Base-by-base conservation (phyloP, 2,113 vertebrate species). In the Aphyosemion australe region DNA sequence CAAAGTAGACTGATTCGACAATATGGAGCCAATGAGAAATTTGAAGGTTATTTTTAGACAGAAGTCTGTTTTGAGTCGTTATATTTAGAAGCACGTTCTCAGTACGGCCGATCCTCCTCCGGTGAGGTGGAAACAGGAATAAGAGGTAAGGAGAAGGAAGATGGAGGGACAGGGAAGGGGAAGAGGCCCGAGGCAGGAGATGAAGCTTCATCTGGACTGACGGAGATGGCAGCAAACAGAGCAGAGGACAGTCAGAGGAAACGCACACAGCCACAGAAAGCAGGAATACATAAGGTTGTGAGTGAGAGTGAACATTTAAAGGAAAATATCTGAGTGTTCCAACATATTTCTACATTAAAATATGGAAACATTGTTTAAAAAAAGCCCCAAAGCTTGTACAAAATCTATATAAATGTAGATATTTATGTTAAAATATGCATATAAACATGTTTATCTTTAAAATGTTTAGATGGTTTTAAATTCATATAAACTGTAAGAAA, bases 211-310 rank as follows among this genome's bases (percentile, higher is more conserved):
- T 37, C 53, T 57, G 62, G 63, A 60, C 32, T 74, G 77, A 81
- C 42, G 52, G 43, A 78, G 63, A 81, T 72, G 68, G 72, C 13
- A 32, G 72, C 21, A 32, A 79, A 80, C 75, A 75, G 58, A 69
- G 63, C 53, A 71, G 41, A 63, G 69, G 75, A 77, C 51, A 71
- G 69, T 34, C 11, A 41, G 12, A 42, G 64, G 66, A 66, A 37
- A 65, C 41, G 50, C 16, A 59, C 43, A 56, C 58, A 32, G 63
- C 31, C 69, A 58, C 37, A 32, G 65, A 41, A 18, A 20, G 61
- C 18, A 18, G 48, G 20, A 37, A 53, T 42, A 52, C n/a, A 15
- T 3, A 59, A 72, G 53, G 26, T 51, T 31, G 63, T 18, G 53
- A 81, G 46, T 12, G 58, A 58, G 4, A 8, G 46, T 39, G 56